A percentile compares a stretch with the other conserved stretches of the same genome.
Evolutionary conservation across 2,888 invertebrate species (phyloP).

Genomic region (Eristalinus sepulchralis): DNA sequence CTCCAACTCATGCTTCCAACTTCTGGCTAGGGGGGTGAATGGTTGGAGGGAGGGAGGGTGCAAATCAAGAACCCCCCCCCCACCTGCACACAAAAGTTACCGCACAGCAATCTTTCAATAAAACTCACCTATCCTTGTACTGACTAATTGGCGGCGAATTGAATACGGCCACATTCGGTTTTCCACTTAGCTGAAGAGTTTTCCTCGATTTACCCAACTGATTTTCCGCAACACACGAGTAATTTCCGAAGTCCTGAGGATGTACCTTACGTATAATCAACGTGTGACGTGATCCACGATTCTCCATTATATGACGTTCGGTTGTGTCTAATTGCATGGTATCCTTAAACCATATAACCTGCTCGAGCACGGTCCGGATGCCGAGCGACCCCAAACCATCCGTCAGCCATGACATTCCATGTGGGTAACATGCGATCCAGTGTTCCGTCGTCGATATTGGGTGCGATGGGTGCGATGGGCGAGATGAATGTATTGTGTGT

Average conservation of each 20-base stretch:
- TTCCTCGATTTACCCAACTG: conserved; percentile 85
- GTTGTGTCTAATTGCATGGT: conserved; percentile 86
- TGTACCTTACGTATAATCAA: conserved; percentile 86
- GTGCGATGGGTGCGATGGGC: background rate
- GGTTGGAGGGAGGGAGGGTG: background rate
- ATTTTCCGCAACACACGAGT: conserved; percentile 87
- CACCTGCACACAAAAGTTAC: background rate
- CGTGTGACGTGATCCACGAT: conserved; percentile 85
- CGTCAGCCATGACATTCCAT: conserved; percentile 29
- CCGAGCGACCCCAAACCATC: conserved; percentile 20
- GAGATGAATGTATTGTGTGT: background rate
- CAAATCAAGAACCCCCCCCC: background rate
- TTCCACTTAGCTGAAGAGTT: conserved; percentile 86
- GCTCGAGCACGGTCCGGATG: conserved; percentile 72
- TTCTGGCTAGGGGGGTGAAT: background rate
- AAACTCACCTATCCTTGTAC: conserved; percentile 81
- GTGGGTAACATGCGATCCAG: conserved; percentile 7
- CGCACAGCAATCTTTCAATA: conserved; percentile 13
- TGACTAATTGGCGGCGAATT: conserved; percentile 84
- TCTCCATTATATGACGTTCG: conserved; percentile 85
- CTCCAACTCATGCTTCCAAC: conserved; percentile 23
- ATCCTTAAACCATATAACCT: conserved; percentile 87
- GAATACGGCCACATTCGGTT: conserved; percentile 85
- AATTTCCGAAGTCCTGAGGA: conserved; percentile 86
- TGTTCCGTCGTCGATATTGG: background rate